A percentile compares a stretch with the other conserved stretches of the same genome.
phyloP scores from a whole-genome alignment of 2,888 invertebrate genomes.

The Tolmerus cingulatus region DNA sequence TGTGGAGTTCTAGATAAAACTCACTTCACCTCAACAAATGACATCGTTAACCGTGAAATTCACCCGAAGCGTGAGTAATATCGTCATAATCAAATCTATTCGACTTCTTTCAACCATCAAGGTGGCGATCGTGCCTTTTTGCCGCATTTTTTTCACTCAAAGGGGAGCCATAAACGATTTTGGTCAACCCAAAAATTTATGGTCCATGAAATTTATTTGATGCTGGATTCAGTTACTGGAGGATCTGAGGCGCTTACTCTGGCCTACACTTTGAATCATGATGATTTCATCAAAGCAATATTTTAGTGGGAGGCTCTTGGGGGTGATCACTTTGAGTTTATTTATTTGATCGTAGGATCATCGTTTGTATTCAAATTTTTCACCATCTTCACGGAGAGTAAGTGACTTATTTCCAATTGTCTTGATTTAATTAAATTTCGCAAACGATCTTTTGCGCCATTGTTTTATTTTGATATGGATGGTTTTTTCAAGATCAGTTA shows the following conservation, averaged over 20 bases:
- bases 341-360: not conserved
- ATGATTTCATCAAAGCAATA: not conserved
- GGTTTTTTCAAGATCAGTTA: not conserved
- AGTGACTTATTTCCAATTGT: not conserved
- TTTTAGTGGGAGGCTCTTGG: not conserved
- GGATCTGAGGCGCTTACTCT: not conserved
- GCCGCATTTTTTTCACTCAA: not conserved
- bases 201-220: constrained; percentile 5
- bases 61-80: constrained; percentile 14
- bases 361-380: not conserved
- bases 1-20: not conserved
- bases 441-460: not conserved
- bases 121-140: not conserved
- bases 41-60: constrained; percentile 22
- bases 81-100: constrained; percentile 9
- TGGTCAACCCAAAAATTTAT: constrained; percentile 15
- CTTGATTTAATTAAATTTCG: not conserved
- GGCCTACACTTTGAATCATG: not conserved
- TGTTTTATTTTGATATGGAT: not conserved
- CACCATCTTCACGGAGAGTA: not conserved
- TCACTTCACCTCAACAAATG: not conserved
- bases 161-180: not conserved
- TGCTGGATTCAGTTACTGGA: not conserved
- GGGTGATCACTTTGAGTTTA: not conserved
- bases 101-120: not conserved